These are phyloP conservation scores for Parthenolecanium corni DNA, from an alignment of 2,888 invertebrate species.

Conservation along the genomic window DNA sequence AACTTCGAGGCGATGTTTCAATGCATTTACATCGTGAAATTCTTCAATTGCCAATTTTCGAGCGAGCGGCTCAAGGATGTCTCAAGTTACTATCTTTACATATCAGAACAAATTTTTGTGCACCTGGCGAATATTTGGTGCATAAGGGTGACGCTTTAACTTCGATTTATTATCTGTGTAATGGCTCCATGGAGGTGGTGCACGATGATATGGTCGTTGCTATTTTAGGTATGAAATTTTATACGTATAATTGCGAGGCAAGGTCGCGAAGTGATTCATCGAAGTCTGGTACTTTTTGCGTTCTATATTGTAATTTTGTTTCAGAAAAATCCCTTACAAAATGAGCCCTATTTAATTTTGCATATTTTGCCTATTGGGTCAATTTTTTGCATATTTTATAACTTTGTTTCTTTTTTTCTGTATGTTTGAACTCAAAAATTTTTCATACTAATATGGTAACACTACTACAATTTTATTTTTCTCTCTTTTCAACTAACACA, in stretches of 20 bases:
- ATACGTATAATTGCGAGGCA: too few relatives aligned
- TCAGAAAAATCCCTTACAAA: not conserved
- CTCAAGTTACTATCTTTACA: constrained; percentile 82
- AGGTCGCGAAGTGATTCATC: too few relatives aligned
- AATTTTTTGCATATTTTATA: too few relatives aligned
- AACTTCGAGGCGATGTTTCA: constrained; percentile 86
- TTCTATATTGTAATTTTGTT: not conserved
- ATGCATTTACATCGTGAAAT: constrained; percentile 93
- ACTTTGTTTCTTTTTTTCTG: too few relatives aligned
- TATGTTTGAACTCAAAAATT: too few relatives aligned
- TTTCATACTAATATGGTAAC: too few relatives aligned
- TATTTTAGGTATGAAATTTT: constrained; percentile 86
- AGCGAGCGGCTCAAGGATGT: constrained; percentile 87
- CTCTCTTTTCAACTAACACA: too few relatives aligned
- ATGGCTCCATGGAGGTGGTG: constrained; percentile 94
- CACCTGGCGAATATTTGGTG: constrained; percentile 87
- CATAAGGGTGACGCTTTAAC: constrained; percentile 89
- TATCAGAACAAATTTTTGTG: constrained; percentile 88
- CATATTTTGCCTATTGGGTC: too few relatives aligned
- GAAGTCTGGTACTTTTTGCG: too few relatives aligned
- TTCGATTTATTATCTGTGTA: constrained; percentile 89
- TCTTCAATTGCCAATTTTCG: constrained; percentile 85
- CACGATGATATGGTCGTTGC: constrained; percentile 95
- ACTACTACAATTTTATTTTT: too few relatives aligned
- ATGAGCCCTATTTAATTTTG: too few relatives aligned